These are phyloP conservation scores for Dinomys branickii DNA, from an alignment of 2,113 vertebrate species.

Conservation along the genomic window DNA sequence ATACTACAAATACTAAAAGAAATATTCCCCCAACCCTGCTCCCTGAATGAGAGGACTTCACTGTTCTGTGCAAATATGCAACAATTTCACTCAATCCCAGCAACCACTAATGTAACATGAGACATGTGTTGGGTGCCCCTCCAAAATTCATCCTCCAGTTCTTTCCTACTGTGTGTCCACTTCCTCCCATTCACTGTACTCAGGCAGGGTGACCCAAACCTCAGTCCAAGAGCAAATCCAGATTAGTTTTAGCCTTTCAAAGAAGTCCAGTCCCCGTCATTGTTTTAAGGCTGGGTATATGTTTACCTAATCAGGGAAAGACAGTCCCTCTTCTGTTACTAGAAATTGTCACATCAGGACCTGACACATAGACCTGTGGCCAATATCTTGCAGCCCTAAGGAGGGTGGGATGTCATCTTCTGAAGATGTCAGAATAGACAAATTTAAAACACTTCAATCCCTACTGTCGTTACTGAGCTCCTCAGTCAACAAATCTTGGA, in stretches of 20 bases:
- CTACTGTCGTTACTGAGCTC: background rate
- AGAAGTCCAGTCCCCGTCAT: background rate
- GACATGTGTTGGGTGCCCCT: background rate
- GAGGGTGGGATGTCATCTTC: background rate
- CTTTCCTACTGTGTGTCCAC: background rate
- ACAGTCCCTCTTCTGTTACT: background rate
- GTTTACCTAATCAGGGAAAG: background rate
- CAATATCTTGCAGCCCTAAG: background rate
- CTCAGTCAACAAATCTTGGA: background rate
- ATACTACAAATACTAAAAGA: background rate
- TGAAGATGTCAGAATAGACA: background rate
- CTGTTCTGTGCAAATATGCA: background rate
- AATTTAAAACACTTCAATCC: background rate
- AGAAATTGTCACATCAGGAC: background rate
- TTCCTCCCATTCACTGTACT: background rate
- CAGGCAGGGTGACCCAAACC: background rate
- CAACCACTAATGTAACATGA: background rate
- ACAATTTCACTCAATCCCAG: background rate
- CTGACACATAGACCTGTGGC: background rate
- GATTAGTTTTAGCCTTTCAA: background rate
- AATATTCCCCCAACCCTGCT: background rate
- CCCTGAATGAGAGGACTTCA: background rate
- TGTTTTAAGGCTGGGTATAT: background rate
- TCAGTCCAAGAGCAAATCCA: background rate
- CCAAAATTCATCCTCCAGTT: background rate